phyloP scores from a whole-genome alignment of 2,888 invertebrate genomes.

The Papilio protenor region DNA sequence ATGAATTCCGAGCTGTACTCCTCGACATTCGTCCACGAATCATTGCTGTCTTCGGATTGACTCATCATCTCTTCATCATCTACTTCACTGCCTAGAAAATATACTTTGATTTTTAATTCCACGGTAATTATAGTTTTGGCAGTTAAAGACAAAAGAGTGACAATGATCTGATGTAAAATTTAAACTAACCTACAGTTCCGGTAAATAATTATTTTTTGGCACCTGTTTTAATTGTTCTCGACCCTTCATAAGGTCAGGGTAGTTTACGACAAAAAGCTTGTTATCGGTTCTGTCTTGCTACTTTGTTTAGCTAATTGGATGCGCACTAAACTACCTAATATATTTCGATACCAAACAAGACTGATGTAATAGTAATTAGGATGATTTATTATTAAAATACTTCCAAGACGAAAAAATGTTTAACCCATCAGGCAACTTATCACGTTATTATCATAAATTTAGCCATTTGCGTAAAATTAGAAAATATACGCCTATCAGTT shows the following conservation, averaged over 20 bases:
- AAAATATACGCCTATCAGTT: no score
- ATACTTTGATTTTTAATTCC: not conserved
- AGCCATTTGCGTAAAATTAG: no score
- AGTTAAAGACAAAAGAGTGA: not conserved
- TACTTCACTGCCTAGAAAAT: conserved; percentile 86
- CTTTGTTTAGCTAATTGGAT: not conserved
- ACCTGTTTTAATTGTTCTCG: not conserved
- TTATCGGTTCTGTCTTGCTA: not conserved
- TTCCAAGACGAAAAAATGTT: no score
- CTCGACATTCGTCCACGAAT: conserved; percentile 91
- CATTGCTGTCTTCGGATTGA: conserved; percentile 92
- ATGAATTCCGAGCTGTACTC: conserved; percentile 92
- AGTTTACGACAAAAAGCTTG: not conserved
- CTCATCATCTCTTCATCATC: conserved; percentile 89
- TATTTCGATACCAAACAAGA: no score
- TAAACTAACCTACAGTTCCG: not conserved
- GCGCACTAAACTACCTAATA: no score
- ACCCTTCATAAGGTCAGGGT: not conserved
- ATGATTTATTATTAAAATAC: no score
- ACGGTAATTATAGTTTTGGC: not conserved
- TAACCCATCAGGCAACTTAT: no score
- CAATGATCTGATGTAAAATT: not conserved
- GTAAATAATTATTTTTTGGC: not conserved
- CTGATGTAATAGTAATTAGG: no score
- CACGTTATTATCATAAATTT: no score